Conservation (phyloP, 2,797 vertebrate species). For the Lemur catta region DNA sequence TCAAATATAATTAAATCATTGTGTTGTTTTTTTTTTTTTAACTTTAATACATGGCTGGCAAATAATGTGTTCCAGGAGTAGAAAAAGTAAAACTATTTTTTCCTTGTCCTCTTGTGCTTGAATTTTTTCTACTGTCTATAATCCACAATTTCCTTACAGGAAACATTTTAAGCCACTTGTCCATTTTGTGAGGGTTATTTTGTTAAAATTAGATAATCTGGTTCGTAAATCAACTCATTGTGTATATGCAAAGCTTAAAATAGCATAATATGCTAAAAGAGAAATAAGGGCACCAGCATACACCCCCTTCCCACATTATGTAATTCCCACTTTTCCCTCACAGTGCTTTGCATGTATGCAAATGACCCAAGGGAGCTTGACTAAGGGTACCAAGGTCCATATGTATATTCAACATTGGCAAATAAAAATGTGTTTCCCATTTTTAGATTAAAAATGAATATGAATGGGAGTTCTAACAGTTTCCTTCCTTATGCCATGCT, state of each 20-base stretch:
- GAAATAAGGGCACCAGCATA: neutral
- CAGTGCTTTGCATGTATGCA: neutral
- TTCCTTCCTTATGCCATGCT: neutral
- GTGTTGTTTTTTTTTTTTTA: neutral
- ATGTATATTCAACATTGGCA: neutral
- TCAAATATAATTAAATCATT: constrained; percentile 2
- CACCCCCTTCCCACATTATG: neutral
- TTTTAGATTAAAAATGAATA: neutral
- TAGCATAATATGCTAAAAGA: neutral
- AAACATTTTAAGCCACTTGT: neutral
- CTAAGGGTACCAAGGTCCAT: neutral
- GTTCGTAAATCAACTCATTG: neutral
- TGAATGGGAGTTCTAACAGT: neutral
- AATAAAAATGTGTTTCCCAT: neutral
- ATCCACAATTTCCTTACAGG: neutral
- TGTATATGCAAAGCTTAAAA: neutral
- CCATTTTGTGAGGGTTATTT: neutral
- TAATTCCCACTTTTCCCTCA: neutral
- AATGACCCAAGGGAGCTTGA: neutral
- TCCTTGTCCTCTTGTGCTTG: neutral
- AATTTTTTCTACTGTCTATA: neutral
- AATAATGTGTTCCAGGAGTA: neutral
- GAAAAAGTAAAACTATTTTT: neutral
- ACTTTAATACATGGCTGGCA: neutral
- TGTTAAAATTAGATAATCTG: neutral